phyloP scores from a whole-genome alignment of 2,113 vertebrate genomes.

The Chaenocephalus aceratus region DNA sequence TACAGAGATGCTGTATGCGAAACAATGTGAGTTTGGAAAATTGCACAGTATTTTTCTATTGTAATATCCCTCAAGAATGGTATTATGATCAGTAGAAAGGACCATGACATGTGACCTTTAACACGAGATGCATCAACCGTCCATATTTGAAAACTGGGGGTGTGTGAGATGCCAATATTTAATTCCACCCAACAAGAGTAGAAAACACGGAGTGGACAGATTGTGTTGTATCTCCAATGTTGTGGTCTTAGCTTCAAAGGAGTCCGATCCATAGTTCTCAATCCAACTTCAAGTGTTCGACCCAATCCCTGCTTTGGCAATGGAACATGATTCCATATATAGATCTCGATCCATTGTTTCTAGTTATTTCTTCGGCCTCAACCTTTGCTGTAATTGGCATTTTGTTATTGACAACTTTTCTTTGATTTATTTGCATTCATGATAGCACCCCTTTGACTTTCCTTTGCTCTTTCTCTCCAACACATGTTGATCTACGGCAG shows the following conservation, averaged over 20 bases:
- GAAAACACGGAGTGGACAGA: conserved; percentile 25
- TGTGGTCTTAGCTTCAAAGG: conserved; percentile 14
- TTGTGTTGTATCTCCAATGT: neutral
- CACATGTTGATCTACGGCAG: neutral
- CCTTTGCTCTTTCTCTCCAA: conserved; percentile 7
- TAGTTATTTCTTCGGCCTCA: conserved; percentile 22
- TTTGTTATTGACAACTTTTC: conserved; percentile 28
- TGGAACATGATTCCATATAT: conserved; percentile 24
- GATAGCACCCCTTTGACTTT: conserved; percentile 20
- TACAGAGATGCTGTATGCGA: too few species aligned
- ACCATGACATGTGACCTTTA: too few species aligned
- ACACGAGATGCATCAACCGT: neutral
- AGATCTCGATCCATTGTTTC: conserved; percentile 19
- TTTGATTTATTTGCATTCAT: conserved; percentile 37
- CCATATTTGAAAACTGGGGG: neutral
- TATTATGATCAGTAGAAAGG: too few species aligned
- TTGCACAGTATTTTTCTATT: too few species aligned
- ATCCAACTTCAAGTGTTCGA: conserved; percentile 12
- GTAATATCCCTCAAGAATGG: too few species aligned
- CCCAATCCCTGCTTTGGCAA: conserved; percentile 20
- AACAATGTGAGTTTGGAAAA: too few species aligned
- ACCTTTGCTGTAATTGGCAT: conserved; percentile 6
- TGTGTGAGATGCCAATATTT: neutral
- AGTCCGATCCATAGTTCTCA: conserved; percentile 31
- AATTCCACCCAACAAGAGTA: neutral